A percentile compares a stretch with the other conserved stretches of the same genome.
Evolutionary conservation across 1,140 invertebrate genomes (phyloP).

Genomic region (Papilio dardanus): DNA sequence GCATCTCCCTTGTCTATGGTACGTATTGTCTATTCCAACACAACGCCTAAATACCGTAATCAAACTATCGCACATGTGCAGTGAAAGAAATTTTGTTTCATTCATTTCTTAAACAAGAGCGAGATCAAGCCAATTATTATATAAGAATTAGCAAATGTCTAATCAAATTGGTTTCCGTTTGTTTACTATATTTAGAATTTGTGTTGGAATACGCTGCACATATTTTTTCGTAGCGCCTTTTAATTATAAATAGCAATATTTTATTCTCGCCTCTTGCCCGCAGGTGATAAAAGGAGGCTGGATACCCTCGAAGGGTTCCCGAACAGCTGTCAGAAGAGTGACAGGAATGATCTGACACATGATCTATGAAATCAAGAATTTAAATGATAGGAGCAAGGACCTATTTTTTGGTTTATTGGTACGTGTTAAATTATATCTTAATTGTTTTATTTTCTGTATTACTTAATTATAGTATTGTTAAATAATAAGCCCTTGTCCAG

Average conservation of each 20-base stretch:
- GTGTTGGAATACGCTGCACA: background rate
- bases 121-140: no score
- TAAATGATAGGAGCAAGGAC: background rate
- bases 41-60: background rate
- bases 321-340: background rate
- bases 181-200: background rate
- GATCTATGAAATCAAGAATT: background rate
- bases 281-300: background rate
- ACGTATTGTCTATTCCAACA: background rate
- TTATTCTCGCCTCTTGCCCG: background rate
- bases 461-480: no score
- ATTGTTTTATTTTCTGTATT: no score
- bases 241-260: conserved; percentile 5
- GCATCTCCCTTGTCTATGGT: background rate
- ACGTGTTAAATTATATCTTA: background rate
- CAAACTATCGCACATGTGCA: no score
- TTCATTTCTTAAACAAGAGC: no score
- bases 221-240: background rate
- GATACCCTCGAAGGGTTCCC: background rate
- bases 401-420: background rate
- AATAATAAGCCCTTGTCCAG: no score
- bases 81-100: no score
- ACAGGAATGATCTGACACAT: background rate
- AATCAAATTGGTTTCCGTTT: background rate
- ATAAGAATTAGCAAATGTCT: no score